Base-by-base conservation (phyloP, 2,888 invertebrate genomes). In the Apoderus coryli region DNA sequence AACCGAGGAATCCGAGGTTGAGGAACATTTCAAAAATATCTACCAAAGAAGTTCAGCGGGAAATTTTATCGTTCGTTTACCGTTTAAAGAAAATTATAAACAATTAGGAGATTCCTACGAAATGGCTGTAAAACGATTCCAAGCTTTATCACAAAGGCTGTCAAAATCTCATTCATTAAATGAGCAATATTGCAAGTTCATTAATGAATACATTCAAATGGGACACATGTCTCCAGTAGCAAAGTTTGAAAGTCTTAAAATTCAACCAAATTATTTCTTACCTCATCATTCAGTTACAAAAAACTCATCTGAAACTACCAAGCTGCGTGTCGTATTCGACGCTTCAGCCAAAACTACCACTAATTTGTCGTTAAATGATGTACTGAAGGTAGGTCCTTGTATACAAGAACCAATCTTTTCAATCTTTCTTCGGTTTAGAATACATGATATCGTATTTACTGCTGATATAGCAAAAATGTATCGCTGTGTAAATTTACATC, bases 391-490 rank as follows among this genome's bases (percentile, higher is more conserved):
- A 9, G 40, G 38, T 14, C 34, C 35, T 3, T 31, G 15, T 6
- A 13, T 33, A 29, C 36, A 30, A 11, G 22, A 25, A 15, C 36
- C 37, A 30, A 16, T 44, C 10, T 38, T 43, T 27, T 16, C 31
- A 5, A 42, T 42, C n/a, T n/a, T 43, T 9, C 7, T 40, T 3
- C 15, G 42, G 9, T 43, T 42, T 32, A 11, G 45, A 11, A 30
- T 19, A 14, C 35, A 42, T 22, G 25, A 19, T 7, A 27, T 35
- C 23, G 43, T 39, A n/a, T 25, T 46, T 5, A 35, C 31, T 12
- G 41, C 43, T 3, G 47, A 46, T 27, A 39, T 44, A n/a, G 29
- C 14, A 9, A 41, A 42, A 28, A 45, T 45, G 43, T 44, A 39
- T 25, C 10, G 43, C 16, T 39, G 40, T 26, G 34, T 45, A 13